Evolutionary conservation across 2,797 vertebrate species (phyloP), one percentile per base, ranked within the genome.

Genomic region (Dendrocincla tyrannina): DNA sequence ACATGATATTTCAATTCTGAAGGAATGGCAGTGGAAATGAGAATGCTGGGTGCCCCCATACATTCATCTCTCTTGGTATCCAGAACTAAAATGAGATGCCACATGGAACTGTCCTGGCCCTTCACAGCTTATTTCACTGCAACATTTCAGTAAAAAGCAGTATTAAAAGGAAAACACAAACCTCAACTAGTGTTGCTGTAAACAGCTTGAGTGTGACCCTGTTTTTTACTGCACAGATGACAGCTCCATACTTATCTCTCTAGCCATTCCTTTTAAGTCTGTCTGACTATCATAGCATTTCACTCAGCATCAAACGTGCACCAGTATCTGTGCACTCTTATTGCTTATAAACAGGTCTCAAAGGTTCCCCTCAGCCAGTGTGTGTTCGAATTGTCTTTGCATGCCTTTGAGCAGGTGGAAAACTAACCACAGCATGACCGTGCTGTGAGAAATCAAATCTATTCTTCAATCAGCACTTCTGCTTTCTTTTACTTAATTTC

Each of bases 401-500:
- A 37, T 18, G 25, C 49, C 77, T 83, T 67, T 80, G 82, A 67
- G 49, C 62, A 64, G 55, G 50, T 78, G 42, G 23, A 59, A 75
- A 80, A 79, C 44, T 56, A 91, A 72, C 41, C 58, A 47, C 75
- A 83, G 56, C 13, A 3, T 17, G 37, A 55, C 46, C 0, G 0
- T 32, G 35, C 46, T 60, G 69, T 52, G 55, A 84, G 55, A 81
- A 93, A 92, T 86, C 58, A 78, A 62, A 86, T 72, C 62, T 73
- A 11, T 84, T 92, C 69, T 92, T 67, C 2, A 0, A 46, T 89
- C 89, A 96, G 42, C 95, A 94, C 64, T 97, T 97, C 76, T 69
- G 39, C 42, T 94, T 97, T 93, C 88, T 96, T 96, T 96, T 95
- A 79, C 58, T 64, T 95, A 47, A 95, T 96, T 95, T 96, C 91